Base-by-base conservation (phyloP, 2,113 vertebrate species). In the Gambusia holbrooki region DNA sequence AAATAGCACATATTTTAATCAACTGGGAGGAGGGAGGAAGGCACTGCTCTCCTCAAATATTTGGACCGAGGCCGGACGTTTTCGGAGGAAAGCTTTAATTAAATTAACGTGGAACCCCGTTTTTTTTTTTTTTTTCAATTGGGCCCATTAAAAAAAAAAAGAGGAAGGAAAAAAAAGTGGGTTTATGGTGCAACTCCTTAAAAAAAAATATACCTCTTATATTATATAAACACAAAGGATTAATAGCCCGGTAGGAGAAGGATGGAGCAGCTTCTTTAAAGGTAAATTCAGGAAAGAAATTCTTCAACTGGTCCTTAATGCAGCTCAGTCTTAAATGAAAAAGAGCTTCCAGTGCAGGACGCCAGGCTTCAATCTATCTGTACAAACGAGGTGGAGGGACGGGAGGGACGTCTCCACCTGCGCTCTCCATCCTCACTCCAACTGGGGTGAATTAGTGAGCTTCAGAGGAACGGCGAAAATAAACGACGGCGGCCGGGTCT, bases 1-100 rank as follows among this genome's bases (percentile, higher is more conserved):
- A 95, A 94, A 93, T 94, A 94, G 91, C 89, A 83, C 91, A 93
- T 94, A 95, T 94, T 94, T 94, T 94, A 94, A 94, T 95, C 94
- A 95, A 93, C 93, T 94, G 93, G 90, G 86, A 88, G 73, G 84
- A 87, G 66, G 79, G 66, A 27, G 17, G 76, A 85, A 86, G 86
- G 89, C 93, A 92, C 91, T 87, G 92, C 89, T 87, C 83, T 87
- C 72, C 88, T 93, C 74, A 90, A 93, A 92, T 86, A 88, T 92
- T 92, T 94, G 94, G 94, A 94, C 68, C 73, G 29, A 73, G 71
- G 93, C 92, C 90, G 91, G 88, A 88, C 82, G 79, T 91, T 91
- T 93, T 79, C 10, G 86, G 83, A 89, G 83, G 91, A 80, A 73
- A 77, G 84, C 88, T 85, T 94, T 93, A 94, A 95, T 94, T 94